Base-by-base conservation (phyloP, 2,888 invertebrate genomes). In the Plebejus anna region DNA sequence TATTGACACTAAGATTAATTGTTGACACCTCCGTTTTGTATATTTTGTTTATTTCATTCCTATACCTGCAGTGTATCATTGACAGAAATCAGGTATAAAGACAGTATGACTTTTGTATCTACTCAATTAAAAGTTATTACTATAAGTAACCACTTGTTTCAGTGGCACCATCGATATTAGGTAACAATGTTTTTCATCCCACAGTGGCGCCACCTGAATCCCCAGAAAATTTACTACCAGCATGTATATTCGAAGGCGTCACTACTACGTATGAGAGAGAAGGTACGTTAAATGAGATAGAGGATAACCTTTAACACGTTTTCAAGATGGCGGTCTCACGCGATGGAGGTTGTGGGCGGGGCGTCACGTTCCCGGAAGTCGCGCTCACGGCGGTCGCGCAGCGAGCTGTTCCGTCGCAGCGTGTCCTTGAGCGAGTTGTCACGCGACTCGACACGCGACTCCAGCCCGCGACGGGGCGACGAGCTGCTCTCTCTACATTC, bases 401-500 rank as follows among this genome's bases (percentile, higher is more conserved):
- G 78, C 6, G 91, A 91, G 80, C 91, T 93, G 86, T 93, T 93
- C 7, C 94, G 83, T 1, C 94, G 85, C 42, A 94, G 82, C 61
- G 89, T 89, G 83, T 93, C 92, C 59, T 88, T 89, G 79, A 90
- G 84, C 1, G 89, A 89, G 57, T 78, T 84, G 79, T 90, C 90
- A 36, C 91, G 86, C 57, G 89, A 89, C 9, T 90, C 90, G 79
- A 90, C 90, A 36, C 91, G 86, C 57, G 89, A 89, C 9, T 90
- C 90, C 75, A 91, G 85, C 0, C 91, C 88, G 55, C 92, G 86
- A 0, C 94, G 87, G 0, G 91, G 90, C 0, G 92, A 91, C 0
- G 88, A 89, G 0, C 87, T 85, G 1, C 89, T 82, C 22, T 94
- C 94, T 16, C 94, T 88, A 77, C 94, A 94, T 82, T 94, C 94